These are phyloP conservation scores for Megalops atlanticus DNA, from an alignment of 2,113 vertebrate species.

Conservation along the genomic window DNA sequence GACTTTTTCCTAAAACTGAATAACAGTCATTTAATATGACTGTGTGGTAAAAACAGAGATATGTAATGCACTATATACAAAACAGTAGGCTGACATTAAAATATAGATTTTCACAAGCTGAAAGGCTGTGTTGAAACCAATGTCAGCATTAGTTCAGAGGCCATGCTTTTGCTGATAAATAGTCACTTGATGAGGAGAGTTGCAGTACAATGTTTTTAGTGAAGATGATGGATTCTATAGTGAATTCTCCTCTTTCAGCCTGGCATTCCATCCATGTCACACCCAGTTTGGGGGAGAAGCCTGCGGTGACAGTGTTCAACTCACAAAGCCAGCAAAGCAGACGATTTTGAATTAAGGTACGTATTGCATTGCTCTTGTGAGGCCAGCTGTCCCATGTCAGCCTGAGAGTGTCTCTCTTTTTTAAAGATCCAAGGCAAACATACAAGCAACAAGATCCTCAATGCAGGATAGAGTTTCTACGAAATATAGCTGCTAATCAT, in stretches of 20 bases:
- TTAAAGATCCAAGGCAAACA: conserved; percentile 74
- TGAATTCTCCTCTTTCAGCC: conserved; percentile 31
- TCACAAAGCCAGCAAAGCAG: neutral
- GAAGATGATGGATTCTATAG: conserved; percentile 40
- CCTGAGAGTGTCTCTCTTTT: conserved; percentile 61
- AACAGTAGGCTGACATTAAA: neutral
- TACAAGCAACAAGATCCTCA: conserved; percentile 73
- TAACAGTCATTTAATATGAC: neutral
- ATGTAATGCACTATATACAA: neutral
- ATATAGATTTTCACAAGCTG: neutral
- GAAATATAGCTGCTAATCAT: conserved; percentile 68
- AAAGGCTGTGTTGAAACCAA: neutral
- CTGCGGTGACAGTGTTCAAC: conserved; percentile 17
- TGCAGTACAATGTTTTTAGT: conserved; percentile 9
- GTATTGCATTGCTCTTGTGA: conserved; percentile 34
- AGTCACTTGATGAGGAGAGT: neutral
- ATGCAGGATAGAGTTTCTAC: conserved; percentile 76
- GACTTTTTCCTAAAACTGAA: conserved; percentile 27
- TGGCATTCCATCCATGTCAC: conserved; percentile 25
- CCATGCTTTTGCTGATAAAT: neutral
- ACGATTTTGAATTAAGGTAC: conserved; percentile 12
- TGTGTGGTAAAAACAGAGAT: neutral
- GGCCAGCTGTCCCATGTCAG: conserved; percentile 17
- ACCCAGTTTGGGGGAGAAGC: conserved; percentile 29
- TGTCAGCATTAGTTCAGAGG: neutral